Conservation (phyloP, 1,140 invertebrate species). For the Phenacoccus solenopsis region DNA sequence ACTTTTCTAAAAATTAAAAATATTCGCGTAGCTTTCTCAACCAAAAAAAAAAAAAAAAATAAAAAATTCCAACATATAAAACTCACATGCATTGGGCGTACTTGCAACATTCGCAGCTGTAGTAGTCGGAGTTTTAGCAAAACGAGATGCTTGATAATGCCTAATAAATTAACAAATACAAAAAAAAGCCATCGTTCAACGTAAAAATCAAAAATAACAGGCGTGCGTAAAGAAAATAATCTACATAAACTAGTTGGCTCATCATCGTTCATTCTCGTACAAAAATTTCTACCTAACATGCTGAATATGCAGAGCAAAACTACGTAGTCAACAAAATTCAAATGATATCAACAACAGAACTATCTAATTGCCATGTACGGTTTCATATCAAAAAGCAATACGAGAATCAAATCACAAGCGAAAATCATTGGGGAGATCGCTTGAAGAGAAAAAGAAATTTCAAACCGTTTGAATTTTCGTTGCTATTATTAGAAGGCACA, state of each 20-base stretch:
- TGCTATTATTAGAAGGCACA: not conserved
- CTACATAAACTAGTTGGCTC: no score
- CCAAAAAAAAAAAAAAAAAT: not conserved
- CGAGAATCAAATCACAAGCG: not conserved
- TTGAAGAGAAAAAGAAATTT: not conserved
- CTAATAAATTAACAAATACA: not conserved
- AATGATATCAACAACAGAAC: no score
- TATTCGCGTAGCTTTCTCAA: not conserved
- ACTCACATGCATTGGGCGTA: not conserved
- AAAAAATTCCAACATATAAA: no score
- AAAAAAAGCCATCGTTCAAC: not conserved
- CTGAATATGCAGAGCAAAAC: no score
- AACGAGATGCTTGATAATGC: slow-evolving; percentile 1
- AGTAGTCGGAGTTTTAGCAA: not conserved
- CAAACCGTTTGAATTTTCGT: slow-evolving; percentile 10
- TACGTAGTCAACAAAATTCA: no score
- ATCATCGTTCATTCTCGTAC: no score
- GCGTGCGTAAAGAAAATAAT: no score
- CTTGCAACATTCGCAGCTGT: not conserved
- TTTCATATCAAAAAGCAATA: no score
- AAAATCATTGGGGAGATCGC: not conserved
- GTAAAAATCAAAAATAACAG: not conserved
- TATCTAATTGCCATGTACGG: no score
- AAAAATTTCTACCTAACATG: no score
- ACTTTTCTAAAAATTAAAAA: not conserved